These are phyloP conservation scores for Uloborus diversus DNA, from an alignment of 1,140 invertebrate species.

Conservation along the genomic window DNA sequence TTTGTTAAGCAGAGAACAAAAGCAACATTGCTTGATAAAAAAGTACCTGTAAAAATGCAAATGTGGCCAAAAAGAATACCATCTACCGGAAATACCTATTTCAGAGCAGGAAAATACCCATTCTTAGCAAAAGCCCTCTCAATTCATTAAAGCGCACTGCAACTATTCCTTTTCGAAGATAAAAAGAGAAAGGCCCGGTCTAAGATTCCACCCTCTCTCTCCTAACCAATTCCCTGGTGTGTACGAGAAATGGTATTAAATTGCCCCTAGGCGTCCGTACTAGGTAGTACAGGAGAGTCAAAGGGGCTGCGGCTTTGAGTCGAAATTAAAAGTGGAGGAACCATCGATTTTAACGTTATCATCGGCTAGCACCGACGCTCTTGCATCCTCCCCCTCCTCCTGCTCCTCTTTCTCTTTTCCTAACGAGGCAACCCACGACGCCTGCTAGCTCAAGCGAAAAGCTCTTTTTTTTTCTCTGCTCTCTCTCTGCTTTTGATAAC, in stretches of 20 bases:
- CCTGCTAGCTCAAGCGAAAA: slow-evolving; percentile 36
- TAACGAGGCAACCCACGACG: slow-evolving; percentile 48
- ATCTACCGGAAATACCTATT: neutral
- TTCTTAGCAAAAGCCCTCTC: neutral
- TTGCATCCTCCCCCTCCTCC: neutral
- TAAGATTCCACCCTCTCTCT: slow-evolving; percentile 17
- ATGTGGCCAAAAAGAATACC: neutral
- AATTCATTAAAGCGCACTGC: slow-evolving; percentile 14
- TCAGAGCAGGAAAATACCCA: neutral
- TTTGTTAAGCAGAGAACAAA: too few relatives aligned
- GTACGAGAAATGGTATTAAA: slow-evolving; percentile 41
- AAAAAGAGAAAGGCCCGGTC: slow-evolving; percentile 12
- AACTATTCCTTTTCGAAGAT: neutral
- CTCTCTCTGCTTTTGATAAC: slow-evolving; percentile 36
- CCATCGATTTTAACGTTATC: slow-evolving; percentile 52
- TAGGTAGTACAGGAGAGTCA: slow-evolving; percentile 22
- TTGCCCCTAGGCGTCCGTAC: slow-evolving; percentile 24
- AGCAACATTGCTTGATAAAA: too few relatives aligned
- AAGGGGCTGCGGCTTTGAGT: slow-evolving; percentile 46
- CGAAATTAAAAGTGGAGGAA: slow-evolving; percentile 53
- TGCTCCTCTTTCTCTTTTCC: neutral
- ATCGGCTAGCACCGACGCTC: slow-evolving; percentile 38
- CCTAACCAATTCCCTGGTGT: neutral
- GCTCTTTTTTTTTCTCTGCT: slow-evolving; percentile 16
- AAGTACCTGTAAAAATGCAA: neutral